Evolutionary conservation across 2,113 vertebrate species (phyloP).

Genomic region (Scophthalmus maximus): DNA sequence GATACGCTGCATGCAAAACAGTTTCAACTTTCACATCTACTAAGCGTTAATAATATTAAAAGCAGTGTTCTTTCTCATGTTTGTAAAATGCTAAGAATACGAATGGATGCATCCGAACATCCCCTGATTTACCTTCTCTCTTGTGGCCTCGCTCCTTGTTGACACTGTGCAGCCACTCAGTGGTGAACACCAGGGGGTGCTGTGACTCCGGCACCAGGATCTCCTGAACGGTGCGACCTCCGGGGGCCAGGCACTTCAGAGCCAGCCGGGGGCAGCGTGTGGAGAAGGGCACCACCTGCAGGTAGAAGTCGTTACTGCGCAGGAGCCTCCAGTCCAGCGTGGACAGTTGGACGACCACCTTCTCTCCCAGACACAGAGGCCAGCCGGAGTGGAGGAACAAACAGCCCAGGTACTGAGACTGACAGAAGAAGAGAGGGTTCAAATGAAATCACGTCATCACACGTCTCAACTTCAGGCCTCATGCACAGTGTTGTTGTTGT

Average conservation of each 20-base stretch:
- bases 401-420: conserved; percentile 93
- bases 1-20: no score
- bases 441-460: no score
- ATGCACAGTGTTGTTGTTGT: no score
- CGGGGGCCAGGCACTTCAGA: conserved; percentile 89
- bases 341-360: conserved; percentile 90
- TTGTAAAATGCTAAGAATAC: no score
- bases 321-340: conserved; percentile 92
- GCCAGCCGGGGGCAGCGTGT: conserved; percentile 89
- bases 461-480: no score
- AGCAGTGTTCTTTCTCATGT: no score
- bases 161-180: conserved; percentile 91
- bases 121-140: conserved; percentile 84
- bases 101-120: no score
- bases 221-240: conserved; percentile 89
- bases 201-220: conserved; percentile 87
- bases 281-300: conserved; percentile 91
- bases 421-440: conserved; percentile 23
- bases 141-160: conserved; percentile 90
- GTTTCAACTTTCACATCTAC: no score
- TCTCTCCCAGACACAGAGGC: conserved; percentile 88
- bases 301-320: conserved; percentile 91
- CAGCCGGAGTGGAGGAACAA: conserved; percentile 93
- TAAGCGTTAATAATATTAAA: no score
- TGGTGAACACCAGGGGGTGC: conserved; percentile 90